A percentile compares a stretch with the other conserved stretches of the same genome.
Evolutionary conservation across 2,113 vertebrate genomes (phyloP).

Genomic region (Dicerorhinus sumatrensis): DNA sequence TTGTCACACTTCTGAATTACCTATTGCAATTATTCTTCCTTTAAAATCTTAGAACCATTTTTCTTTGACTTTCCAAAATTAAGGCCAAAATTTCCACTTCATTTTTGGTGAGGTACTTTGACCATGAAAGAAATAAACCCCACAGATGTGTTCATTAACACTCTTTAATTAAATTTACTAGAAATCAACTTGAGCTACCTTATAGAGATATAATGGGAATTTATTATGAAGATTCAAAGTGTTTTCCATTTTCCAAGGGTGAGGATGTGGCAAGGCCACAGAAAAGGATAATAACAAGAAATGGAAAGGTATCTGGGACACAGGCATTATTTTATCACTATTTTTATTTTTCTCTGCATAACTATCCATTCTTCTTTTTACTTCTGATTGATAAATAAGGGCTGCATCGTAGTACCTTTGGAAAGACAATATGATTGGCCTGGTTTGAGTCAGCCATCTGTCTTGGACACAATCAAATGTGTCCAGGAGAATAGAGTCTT

Average conservation of each 20-base stretch:
- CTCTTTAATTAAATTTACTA: slow-evolving; percentile 6
- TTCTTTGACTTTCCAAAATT: background rate
- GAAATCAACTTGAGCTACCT: background rate
- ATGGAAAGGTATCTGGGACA: background rate
- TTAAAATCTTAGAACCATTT: background rate
- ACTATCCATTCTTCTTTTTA: background rate
- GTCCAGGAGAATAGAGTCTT: background rate
- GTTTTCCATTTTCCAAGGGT: background rate
- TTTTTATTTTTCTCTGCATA: background rate
- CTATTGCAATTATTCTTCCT: background rate
- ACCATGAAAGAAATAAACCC: background rate
- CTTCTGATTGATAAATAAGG: background rate
- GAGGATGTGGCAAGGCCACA: background rate
- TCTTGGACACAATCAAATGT: background rate
- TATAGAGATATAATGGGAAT: background rate
- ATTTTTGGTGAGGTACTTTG: background rate
- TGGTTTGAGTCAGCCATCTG: background rate
- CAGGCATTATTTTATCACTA: background rate
- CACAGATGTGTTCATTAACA: background rate
- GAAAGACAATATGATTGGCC: background rate
- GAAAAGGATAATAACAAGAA: background rate
- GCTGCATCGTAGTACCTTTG: background rate
- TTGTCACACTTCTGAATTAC: background rate
- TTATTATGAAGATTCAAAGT: background rate
- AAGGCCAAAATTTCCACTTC: background rate